Percentiles rank a stretch among this genome's conserved stretches.
Evolutionary conservation across 1,140 invertebrate genomes (phyloP).

Genomic region (Drosophila ogumai): DNA sequence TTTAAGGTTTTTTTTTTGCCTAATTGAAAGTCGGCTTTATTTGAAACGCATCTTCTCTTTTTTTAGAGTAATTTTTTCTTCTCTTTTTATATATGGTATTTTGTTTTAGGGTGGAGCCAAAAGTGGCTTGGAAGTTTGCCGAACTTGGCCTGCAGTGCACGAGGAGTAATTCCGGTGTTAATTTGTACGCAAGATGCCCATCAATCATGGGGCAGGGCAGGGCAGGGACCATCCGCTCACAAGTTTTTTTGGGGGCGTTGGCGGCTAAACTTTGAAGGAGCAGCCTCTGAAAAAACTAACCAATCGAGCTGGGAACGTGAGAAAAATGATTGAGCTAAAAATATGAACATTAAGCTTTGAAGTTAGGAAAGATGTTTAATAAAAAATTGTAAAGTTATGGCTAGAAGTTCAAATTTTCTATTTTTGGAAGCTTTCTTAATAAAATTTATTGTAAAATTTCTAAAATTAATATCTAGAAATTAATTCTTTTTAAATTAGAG

Average conservation of each 20-base stretch:
- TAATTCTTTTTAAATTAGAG: background rate
- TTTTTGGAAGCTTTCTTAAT: background rate
- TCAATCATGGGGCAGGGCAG: constrained; percentile 63
- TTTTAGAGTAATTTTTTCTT: background rate
- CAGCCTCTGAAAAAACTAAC: constrained; percentile 31
- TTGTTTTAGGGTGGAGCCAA: constrained; percentile 52
- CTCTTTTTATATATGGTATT: constrained; percentile 6
- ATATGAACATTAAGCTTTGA: background rate
- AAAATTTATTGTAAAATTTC: too few species aligned
- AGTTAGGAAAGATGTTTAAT: background rate
- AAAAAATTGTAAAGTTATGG: background rate
- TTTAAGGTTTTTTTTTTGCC: constrained; percentile 18
- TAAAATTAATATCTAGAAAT: background rate
- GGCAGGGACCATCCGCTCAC: constrained; percentile 19
- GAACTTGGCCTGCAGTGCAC: constrained; percentile 34
- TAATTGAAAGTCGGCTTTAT: constrained; percentile 80
- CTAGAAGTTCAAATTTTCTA: too few species aligned
- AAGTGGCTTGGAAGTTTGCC: constrained; percentile 41
- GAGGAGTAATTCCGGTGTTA: constrained; percentile 79
- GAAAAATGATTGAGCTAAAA: constrained; percentile 49
- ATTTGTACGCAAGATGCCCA: constrained; percentile 76
- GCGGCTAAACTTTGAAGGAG: constrained; percentile 70
- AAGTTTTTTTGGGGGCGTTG: constrained; percentile 69
- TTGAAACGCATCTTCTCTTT: constrained; percentile 65
- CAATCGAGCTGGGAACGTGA: constrained; percentile 55